Percentiles rank a stretch among this genome's conserved stretches.
Conservation (phyloP, 2,113 vertebrate species). For the Apus apus region DNA sequence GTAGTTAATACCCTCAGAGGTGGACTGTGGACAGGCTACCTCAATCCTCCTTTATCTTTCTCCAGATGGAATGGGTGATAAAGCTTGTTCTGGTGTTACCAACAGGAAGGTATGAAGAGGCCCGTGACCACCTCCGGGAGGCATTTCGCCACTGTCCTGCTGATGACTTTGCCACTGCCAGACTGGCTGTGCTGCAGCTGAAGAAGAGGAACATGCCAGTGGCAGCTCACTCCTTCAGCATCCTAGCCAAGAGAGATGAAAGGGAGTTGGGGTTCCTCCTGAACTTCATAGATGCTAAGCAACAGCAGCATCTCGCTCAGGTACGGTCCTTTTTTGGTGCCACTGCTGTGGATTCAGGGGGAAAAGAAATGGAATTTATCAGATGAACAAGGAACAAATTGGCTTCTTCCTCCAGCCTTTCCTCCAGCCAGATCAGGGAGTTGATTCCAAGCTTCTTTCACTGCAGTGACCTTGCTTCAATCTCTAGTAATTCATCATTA, state of each 20-base stretch:
- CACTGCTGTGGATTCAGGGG: background rate
- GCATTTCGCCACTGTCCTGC: slow-evolving; percentile 75
- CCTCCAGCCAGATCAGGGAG: background rate
- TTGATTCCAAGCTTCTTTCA: background rate
- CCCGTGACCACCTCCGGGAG: slow-evolving; percentile 76
- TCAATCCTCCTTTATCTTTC: background rate
- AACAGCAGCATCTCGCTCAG: slow-evolving; percentile 79
- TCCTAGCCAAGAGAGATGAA: slow-evolving; percentile 79
- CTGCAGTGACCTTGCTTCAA: background rate
- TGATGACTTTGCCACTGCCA: slow-evolving; percentile 76
- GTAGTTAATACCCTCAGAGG: background rate
- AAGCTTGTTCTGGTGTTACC: background rate
- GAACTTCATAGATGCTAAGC: slow-evolving; percentile 75
- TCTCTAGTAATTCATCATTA: background rate
- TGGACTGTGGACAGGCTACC: background rate
- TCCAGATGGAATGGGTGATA: background rate
- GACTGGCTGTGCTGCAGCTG: slow-evolving; percentile 84
- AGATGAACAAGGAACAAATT: background rate
- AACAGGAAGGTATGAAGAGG: slow-evolving; percentile 75
- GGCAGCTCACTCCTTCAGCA: slow-evolving; percentile 78
- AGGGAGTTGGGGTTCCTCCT: slow-evolving; percentile 80
- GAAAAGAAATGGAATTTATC: background rate
- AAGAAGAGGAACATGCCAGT: slow-evolving; percentile 74
- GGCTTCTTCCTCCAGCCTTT: background rate
- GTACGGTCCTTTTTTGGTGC: slow-evolving; percentile 57